Evolutionary conservation across 1,140 invertebrate genomes (phyloP), one percentile per base, ranked within the genome.

Genomic region (Yoshiicerus persimilis): DNA sequence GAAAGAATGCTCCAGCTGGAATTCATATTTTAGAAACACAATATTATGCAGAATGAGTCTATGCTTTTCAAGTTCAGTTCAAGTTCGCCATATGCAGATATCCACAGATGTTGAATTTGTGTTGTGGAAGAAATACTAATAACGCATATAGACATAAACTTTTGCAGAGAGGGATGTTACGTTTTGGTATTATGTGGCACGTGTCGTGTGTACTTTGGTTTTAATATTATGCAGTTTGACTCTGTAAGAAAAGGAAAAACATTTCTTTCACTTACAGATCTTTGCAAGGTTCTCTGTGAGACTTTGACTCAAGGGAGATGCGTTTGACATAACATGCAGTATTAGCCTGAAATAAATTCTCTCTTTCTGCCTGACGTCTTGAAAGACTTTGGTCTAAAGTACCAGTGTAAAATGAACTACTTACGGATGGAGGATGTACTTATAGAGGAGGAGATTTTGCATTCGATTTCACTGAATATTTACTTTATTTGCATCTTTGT

Each of bases 271-370:
- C 27, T 16, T 70, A 10, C 66, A 70, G 66, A 70, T 70, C 25
- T 32, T n/a, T 20, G 23, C 0, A 34, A n/a, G 75, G 34, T 23
- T n/a, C 6, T 10, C 16, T 16, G 30, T 27, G 20, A n/a, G 75
- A 80, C 75, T 80, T 34, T 34, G 75, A 80, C 34, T 80, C 75
- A n/a, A 36, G 75, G 75, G 75, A 80, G 30, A 80, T 80, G 75
- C 75, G 32, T 80, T 80, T 80, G 75, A 80, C 75, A 32, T 38
- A 23, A 32, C 20, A 16, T n/a, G 32, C 34, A 5, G 23, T 11
- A 70, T 66, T 30, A 5, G 64, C n/a, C n/a, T n/a, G n/a, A n/a
- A n/a, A n/a, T n/a, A n/a, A 70, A 70, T 70, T 70, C 64, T 70
- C 27, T 27, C 27, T 30, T 30, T 70, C 8, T 27, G 23, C 4